Evolutionary conservation across 2,113 vertebrate genomes (phyloP).

Genomic region (Nematolebias whitei): DNA sequence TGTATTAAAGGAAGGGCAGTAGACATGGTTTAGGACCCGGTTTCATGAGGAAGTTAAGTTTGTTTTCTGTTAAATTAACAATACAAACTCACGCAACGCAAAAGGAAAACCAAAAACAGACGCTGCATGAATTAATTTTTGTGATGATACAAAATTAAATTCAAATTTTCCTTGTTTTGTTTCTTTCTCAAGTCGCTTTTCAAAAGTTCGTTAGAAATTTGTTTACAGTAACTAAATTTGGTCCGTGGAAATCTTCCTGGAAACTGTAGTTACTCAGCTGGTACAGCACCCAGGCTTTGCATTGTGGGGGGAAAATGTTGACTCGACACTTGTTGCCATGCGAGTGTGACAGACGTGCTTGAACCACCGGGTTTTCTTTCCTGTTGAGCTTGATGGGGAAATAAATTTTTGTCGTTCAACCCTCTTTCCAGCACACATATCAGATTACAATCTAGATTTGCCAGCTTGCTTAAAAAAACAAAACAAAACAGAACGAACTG

Average conservation of each 20-base stretch:
- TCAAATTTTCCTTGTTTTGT: neutral
- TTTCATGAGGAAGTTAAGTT: conserved; percentile 57
- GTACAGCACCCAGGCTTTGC: neutral
- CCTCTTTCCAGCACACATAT: conserved; percentile 16
- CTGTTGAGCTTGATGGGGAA: conserved; percentile 67
- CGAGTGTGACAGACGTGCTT: conserved; percentile 56
- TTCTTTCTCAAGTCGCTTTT: neutral
- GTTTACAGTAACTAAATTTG: neutral
- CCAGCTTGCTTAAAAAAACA: conserved; percentile 1
- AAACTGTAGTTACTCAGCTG: conserved; percentile 15
- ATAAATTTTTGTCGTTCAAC: conserved; percentile 18
- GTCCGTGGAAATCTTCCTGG: conserved; percentile 4
- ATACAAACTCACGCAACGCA: neutral
- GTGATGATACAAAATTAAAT: no score
- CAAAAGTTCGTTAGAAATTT: no score
- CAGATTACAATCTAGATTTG: conserved; percentile 53
- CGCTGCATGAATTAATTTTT: no score
- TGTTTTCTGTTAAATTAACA: conserved; percentile 22
- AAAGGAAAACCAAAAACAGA: no score
- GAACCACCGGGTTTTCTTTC: conserved; percentile 34
- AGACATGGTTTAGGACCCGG: conserved; percentile 18
- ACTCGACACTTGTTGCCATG: conserved; percentile 50
- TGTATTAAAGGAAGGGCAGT: conserved; percentile 14
- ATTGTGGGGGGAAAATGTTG: conserved; percentile 49
- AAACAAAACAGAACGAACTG: no score